Evolutionary conservation across 2,113 vertebrate species (phyloP), one percentile per base, ranked within the genome.

Genomic region (Mystacornis crossleyi): DNA sequence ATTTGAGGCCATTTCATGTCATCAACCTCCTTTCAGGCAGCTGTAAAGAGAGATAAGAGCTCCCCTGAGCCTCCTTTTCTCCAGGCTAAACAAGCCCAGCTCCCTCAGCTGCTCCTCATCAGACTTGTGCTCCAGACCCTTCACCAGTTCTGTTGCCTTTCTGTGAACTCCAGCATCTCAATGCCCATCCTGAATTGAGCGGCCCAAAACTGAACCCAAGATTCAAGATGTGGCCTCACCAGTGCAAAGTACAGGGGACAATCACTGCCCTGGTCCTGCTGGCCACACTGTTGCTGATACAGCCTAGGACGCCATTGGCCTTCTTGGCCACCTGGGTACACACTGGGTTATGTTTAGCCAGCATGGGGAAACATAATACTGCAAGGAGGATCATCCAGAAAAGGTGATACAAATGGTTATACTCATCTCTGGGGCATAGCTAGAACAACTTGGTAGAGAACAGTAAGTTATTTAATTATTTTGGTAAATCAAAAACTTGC

Each of bases 371-470:
- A 8, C 7, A 31, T 5, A 34, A 28, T 28, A 18, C 6, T 69
- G 18, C 43, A 65, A 45, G 13, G 16, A 92, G 14, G 4, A 18
- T 73, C 10, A 51, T 34, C 9, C 24, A 29, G 28, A 51, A 90
- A 36, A 42, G 4, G 11, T 42, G 21, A 36, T 31, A 58, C 5
- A 81, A 65, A 28, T 21, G 3, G 7, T 60, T 62, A 25, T 40
- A 47, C 6, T 70, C 1, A 2, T 40, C 9, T 18, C 31, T 53
- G 11, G 16, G 34, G 15, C 29, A 34, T 1, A 2, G 20, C 9
- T 79, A n/a, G 61, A 79, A 57, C 21, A 61, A 19, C 21, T 33
- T 51, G 28, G 20, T 69, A 65, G 4, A 38, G 70, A 78, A 43
- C 7, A 20, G 20, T 10, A 65, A 83, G 57, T 25, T 45, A 45